Base-by-base conservation (phyloP, 2,888 invertebrate species). In the Junonia oenone region DNA sequence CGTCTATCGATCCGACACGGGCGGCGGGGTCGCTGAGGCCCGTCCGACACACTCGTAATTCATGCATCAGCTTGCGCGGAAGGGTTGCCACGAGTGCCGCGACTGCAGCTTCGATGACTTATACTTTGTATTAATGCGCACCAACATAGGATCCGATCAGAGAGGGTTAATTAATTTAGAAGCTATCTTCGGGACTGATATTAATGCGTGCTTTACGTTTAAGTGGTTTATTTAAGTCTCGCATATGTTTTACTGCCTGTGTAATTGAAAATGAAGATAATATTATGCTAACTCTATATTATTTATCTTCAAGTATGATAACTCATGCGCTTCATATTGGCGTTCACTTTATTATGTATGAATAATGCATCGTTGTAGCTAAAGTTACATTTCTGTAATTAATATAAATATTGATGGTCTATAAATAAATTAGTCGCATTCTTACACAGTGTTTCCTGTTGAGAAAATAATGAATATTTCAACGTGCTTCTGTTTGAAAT, bases 11-110 rank as follows among this genome's bases (percentile, higher is more conserved):
- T 80, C 75, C 72, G 80, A 78, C 78, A 75, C 71, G 74, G 59
- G 65, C 65, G 63, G 63, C 68, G 67, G 70, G 78, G 77, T 72
- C 72, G 68, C 63, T 65, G 71, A 71, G 75, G 69, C 73, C 72
- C 71, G 69, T 68, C 71, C 73, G 72, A 73, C 74, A 63, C 69
- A 66, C 74, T 73, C 77, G 81, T 84, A 81, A 82, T 71, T 84
- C 85, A 84, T 82, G 85, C 83, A 84, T 85, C 85, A 85, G 85
- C 85, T 85, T 84, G 85, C 76, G 76, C 76, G 75, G 81, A 83
- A 83, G 84, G 86, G 83, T 81, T 82, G 76, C 72, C 76, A 72
- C 75, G 78, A 79, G 75, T 83, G 81, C 72, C 76, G 72, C 75
- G 78, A 79, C 75, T 83, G 81, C 83, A 80, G 63, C 75, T 59